Evolutionary conservation across 2,113 vertebrate species (phyloP), one percentile per base, ranked within the genome.

Genomic region (Cyanoramphus novaezelandiae): DNA sequence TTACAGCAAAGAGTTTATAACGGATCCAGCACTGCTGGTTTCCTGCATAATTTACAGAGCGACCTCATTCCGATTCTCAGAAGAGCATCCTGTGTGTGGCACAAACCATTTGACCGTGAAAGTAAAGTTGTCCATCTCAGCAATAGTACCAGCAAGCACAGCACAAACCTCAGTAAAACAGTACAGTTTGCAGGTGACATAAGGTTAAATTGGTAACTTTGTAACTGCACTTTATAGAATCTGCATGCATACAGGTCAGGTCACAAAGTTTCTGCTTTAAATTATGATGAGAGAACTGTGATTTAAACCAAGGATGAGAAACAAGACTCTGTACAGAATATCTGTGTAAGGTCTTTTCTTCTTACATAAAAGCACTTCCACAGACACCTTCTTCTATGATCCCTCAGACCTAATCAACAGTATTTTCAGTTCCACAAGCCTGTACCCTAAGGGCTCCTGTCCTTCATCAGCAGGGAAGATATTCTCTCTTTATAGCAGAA

Each of bases 11-110:
- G 60, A 62, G 31, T 9, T 25, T 4, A 12, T 59, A 62, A 77
- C 0, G 1, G 25, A 35, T 6, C 46, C 80, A 78, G 64, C 41
- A 11, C 50, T 17, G 53, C 43, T 72, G 65, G 18, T 69, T 62
- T 79, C 85, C 92, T 92, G 63, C 88, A 93, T 92, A 86, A 95
- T 93, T 94, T 65, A 93, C 62, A 85, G 50, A 44, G 43, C 0
- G 6, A 82, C 70, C 78, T 79, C 77, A 14, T 6, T 39, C 65
- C 8, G 29, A 35, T 37, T 17, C 87, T 60, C 96, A 35, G 52
- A 88, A 87, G 82, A 82, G 41, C 46, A 65, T 4, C 33, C 33
- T 3, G 7, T 31, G 53, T 5, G 24, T 82, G 68, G 47, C 75
- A 90, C 47, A 41, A 62, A 17, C 4, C 85, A 25, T 17, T 10